Evolutionary conservation across 2,113 vertebrate species (phyloP).

Genomic region (Salvelinus alpinus): DNA sequence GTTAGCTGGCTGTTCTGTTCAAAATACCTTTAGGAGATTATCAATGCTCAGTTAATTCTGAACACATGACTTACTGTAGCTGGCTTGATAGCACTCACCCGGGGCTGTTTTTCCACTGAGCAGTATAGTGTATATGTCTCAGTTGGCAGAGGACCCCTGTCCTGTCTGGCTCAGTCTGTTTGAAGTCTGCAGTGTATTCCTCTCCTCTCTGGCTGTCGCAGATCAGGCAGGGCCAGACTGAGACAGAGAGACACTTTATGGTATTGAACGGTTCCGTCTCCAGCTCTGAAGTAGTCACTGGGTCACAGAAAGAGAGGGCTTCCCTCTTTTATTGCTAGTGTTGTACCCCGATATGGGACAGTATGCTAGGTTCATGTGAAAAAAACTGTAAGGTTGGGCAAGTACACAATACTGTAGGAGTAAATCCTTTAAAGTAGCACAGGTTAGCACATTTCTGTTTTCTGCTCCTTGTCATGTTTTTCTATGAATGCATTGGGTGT

Average conservation of each 20-base stretch:
- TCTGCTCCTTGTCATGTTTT: neutral
- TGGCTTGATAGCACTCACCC: neutral
- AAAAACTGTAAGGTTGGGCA: neutral
- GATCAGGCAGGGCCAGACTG: neutral
- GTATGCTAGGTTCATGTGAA: neutral
- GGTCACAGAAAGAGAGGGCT: slow-evolving; percentile 1
- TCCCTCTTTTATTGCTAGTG: neutral
- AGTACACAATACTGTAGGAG: too few species aligned
- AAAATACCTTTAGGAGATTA: too few species aligned
- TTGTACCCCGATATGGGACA: neutral
- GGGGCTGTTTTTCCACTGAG: neutral
- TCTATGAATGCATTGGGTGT: slow-evolving; percentile 4
- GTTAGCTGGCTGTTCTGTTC: neutral
- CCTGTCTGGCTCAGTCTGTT: neutral
- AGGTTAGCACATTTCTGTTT: neutral
- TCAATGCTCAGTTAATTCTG: too few species aligned
- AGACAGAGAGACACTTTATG: slow-evolving; percentile 10
- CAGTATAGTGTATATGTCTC: neutral
- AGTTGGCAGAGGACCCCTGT: neutral
- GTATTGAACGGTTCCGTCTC: slow-evolving; percentile 10
- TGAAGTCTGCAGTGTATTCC: neutral
- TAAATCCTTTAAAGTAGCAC: too few species aligned
- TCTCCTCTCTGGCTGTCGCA: slow-evolving; percentile 7
- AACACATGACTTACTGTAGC: too few species aligned
- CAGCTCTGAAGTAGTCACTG: neutral